A percentile compares a stretch with the other conserved stretches of the same genome.
Conservation (phyloP, 2,888 invertebrate species). For the Sarcophaga subvicina region DNA sequence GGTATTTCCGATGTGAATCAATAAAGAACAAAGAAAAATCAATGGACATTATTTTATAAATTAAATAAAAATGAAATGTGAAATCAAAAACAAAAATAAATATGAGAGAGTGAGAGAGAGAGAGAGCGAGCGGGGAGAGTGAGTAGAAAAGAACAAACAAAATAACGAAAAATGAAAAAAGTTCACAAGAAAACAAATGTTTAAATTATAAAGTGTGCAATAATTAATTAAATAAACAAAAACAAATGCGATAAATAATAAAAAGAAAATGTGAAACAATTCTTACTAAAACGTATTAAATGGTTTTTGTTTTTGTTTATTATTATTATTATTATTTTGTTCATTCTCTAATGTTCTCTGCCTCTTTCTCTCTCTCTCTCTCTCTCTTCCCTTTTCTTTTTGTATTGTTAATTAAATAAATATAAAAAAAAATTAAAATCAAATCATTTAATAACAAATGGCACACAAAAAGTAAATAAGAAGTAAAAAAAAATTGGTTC, state of each 20-base stretch:
- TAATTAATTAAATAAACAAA: slow-evolving; percentile 60
- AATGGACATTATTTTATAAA: slow-evolving; percentile 42
- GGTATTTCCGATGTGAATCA: not conserved
- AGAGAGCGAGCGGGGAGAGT: slow-evolving; percentile 16
- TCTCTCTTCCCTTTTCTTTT: not conserved
- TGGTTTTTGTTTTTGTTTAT: not conserved
- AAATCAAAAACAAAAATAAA: slow-evolving; percentile 35
- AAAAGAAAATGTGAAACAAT: slow-evolving; percentile 15
- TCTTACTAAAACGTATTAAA: slow-evolving; percentile 19
- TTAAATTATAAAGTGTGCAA: slow-evolving; percentile 54
- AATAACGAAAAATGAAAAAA: slow-evolving; percentile 61
- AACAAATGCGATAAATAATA: slow-evolving; percentile 28
- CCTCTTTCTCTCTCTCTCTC: not conserved
- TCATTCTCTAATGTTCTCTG: not conserved
- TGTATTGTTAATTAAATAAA: not conserved
- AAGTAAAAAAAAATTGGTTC: slow-evolving; percentile 39
- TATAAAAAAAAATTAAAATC: not conserved
- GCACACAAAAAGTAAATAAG: slow-evolving; percentile 31
- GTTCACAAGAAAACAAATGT: slow-evolving; percentile 33
- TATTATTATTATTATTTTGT: not conserved
- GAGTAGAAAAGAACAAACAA: slow-evolving; percentile 11
- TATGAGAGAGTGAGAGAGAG: slow-evolving; percentile 1
- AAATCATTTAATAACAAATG: not conserved
- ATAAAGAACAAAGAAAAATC: slow-evolving; percentile 61
- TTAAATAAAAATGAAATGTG: slow-evolving; percentile 27